phyloP scores from a whole-genome alignment of 2,113 vertebrate genomes.

The Dinomys branickii region DNA sequence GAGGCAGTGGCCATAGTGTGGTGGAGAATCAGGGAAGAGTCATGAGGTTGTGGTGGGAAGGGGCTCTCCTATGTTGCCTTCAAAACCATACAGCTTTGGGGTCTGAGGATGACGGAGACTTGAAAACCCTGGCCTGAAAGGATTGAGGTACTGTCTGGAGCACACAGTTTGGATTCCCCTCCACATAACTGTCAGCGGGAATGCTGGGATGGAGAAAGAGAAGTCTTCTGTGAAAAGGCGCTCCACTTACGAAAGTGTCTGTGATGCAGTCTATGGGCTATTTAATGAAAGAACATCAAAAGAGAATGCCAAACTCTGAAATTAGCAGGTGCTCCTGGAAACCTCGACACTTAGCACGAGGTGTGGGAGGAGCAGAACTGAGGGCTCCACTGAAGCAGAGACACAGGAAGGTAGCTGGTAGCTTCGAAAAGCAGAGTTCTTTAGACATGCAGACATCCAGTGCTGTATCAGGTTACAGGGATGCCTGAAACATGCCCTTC shows the following conservation, averaged over 20 bases:
- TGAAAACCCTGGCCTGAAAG: not conserved
- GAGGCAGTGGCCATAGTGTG: too few relatives aligned
- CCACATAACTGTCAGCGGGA: not conserved
- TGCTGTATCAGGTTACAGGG: not conserved
- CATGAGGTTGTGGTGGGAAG: not conserved
- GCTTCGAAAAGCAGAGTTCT: not conserved
- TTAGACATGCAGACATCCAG: not conserved
- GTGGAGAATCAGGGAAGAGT: not conserved
- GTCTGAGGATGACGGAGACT: not conserved
- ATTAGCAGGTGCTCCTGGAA: not conserved
- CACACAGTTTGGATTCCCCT: not conserved
- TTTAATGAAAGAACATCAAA: not conserved
- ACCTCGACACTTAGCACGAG: not conserved
- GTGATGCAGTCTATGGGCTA: too few relatives aligned
- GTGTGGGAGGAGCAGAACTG: not conserved
- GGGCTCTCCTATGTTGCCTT: accelerated
- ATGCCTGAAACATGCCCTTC: not conserved
- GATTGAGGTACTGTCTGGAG: not conserved
- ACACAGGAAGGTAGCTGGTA: not conserved
- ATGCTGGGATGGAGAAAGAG: not conserved
- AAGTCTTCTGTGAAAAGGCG: not conserved
- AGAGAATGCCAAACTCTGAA: not conserved
- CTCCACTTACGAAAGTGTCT: not conserved
- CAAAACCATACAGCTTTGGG: not conserved
- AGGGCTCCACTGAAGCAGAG: not conserved